Base-by-base conservation (phyloP, 2,797 vertebrate genomes). In the Acipenser transmontanus region DNA sequence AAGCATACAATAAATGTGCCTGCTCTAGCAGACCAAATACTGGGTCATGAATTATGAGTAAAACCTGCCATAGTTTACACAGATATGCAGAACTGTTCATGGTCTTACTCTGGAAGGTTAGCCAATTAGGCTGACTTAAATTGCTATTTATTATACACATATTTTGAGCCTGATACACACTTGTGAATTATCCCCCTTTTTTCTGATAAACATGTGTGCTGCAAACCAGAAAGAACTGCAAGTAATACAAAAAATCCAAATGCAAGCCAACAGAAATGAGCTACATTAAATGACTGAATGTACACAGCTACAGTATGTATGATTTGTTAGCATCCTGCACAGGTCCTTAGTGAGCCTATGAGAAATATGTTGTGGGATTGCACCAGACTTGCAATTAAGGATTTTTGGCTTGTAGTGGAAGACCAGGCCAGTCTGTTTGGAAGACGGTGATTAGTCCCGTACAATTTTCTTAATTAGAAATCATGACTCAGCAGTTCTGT, bases 81-180 rank as follows among this genome's bases (percentile, higher is more conserved):
- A 52, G 50, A 52, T 52, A 8, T 52, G 50, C 50, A 57, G 12
- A 57, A n/a, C 11, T 57, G 54, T 57, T 13, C 12, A 57, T 57
- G 54, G n/a, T 57, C 54, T 57, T 57, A 57, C 14, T 14, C 54
- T n/a, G 7, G 9, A 57, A 13, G 12, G 11, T 10, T 13, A 57
- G 8, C 2, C 54, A 11, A 57, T 11, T 13, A 3, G 12, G 12
- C 54, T 5, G 54, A 57, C 54, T 11, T 11, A 57, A 11, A 57
- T 69, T 34, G 59, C 63, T 47, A 49, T 60, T 67, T 54, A 68
- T 13, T 65, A 66, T 56, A 65, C 47, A 49, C 56, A 61, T 57
- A 63, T 64, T 64, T 56, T 57, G 20, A 49, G 51, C 63, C 62
- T 47, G 34, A 34, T 4, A 34, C 34, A 34, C 4, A 34, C 4